A percentile compares a stretch with the other conserved stretches of the same genome.
These are phyloP conservation scores for Fragum whitleyi DNA, from an alignment of 2,888 invertebrate genomes.

Conservation along the genomic window DNA sequence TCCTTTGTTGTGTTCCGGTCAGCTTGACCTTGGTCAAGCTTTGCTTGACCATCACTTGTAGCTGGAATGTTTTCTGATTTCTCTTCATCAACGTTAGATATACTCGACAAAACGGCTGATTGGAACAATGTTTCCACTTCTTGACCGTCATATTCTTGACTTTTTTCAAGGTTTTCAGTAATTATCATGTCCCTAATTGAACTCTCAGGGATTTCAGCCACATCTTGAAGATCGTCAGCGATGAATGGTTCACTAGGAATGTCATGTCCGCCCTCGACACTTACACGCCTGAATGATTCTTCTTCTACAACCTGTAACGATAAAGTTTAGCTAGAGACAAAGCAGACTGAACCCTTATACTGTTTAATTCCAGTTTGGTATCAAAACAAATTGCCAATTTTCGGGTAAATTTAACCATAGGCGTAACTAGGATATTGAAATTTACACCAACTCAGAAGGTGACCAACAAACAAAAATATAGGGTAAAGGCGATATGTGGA, in stretches of 20 bases:
- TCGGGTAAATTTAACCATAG: not conserved
- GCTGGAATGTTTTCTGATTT: not conserved
- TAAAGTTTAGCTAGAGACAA: too few species aligned
- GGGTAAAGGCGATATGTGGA: too few species aligned
- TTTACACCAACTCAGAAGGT: too few species aligned
- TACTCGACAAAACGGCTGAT: not conserved
- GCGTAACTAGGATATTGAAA: not conserved
- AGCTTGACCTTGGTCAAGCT: not conserved
- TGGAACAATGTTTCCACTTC: not conserved
- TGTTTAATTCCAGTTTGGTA: too few species aligned
- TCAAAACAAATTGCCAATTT: too few species aligned
- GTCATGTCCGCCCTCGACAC: not conserved
- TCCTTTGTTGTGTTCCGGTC: not conserved
- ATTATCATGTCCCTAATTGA: slow-evolving; percentile 23
- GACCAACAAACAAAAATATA: too few species aligned
- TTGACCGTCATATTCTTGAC: not conserved
- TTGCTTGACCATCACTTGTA: not conserved
- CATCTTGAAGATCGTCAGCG: not conserved
- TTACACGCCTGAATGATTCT: slow-evolving; percentile 73
- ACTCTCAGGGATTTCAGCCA: not conserved
- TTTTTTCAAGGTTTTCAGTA: slow-evolving; percentile 10
- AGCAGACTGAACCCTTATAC: not conserved
- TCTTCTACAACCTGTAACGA: slow-evolving; percentile 71
- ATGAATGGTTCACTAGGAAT: not conserved
- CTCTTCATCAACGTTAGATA: not conserved